phyloP scores from a whole-genome alignment of 2,797 vertebrate species.

The Yasuhikotakia modesta region DNA sequence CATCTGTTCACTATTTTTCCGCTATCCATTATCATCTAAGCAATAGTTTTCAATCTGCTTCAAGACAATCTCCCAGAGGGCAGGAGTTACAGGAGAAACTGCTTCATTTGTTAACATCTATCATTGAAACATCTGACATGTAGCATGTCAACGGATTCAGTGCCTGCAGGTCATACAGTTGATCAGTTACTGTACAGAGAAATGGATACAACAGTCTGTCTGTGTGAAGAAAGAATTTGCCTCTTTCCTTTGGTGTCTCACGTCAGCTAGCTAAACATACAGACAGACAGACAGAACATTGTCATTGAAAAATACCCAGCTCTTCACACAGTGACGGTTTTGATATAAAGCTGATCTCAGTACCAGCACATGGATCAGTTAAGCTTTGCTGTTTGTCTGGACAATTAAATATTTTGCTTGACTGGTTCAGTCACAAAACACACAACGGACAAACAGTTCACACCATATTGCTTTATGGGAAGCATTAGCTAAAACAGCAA shows the following conservation, averaged over 20 bases:
- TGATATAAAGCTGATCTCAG: constrained; percentile 27
- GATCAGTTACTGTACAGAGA: constrained; percentile 31
- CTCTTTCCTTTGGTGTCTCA: constrained; percentile 3
- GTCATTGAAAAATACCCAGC: not conserved
- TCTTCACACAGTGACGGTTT: constrained; percentile 6
- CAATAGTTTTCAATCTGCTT: not conserved
- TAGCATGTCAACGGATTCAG: constrained; percentile 31
- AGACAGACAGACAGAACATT: no score
- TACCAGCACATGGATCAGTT: not conserved
- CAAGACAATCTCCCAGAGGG: constrained; percentile 26
- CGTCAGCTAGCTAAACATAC: no score
- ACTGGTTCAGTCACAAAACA: not conserved
- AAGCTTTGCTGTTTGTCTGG: constrained; percentile 14
- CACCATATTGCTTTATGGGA: not conserved
- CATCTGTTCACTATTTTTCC: constrained; percentile 27
- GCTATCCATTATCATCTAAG: not conserved
- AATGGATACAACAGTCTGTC: constrained; percentile 13
- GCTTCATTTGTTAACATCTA: constrained; percentile 14
- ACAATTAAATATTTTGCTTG: constrained; percentile 38
- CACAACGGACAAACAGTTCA: not conserved
- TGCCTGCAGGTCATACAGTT: not conserved
- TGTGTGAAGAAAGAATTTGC: constrained; percentile 24
- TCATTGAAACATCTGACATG: constrained; percentile 31
- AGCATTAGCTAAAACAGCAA: not conserved
- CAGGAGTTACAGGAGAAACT: constrained; percentile 25